Evolutionary conservation across 2,113 vertebrate genomes (phyloP).

Genomic region (Indri indri): DNA sequence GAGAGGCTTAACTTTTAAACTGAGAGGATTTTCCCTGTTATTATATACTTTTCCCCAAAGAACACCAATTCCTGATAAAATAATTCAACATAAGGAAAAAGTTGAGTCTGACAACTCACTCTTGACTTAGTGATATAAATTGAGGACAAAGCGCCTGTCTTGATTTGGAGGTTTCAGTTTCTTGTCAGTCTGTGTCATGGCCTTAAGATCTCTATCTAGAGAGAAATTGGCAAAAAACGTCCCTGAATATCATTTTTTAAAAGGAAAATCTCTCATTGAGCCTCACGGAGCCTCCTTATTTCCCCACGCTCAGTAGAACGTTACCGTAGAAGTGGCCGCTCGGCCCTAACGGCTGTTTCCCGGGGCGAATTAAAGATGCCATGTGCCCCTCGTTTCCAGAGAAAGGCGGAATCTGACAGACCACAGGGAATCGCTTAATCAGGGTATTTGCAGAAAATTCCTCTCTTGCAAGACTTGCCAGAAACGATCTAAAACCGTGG

Average conservation of each 20-base stretch:
- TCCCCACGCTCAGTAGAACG: not conserved
- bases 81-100: conserved; percentile 8
- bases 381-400: not conserved
- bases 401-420: not conserved
- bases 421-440: no score
- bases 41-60: not conserved
- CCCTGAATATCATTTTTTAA: not conserved
- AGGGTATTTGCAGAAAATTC: not conserved
- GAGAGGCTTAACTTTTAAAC: not conserved
- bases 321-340: not conserved
- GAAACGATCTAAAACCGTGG: not conserved
- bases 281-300: not conserved
- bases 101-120: not conserved
- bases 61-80: not conserved
- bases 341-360: not conserved
- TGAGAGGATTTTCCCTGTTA: not conserved
- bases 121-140: not conserved
- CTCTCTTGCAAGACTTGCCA: not conserved
- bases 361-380: not conserved
- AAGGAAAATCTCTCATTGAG: not conserved
- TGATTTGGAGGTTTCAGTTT: conserved; percentile 20
- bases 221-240: not conserved
- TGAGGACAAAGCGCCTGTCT: not conserved
- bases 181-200: not conserved
- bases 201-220: conserved; percentile 36